These are phyloP conservation scores for Rhipidura dahli DNA, from an alignment of 2,113 vertebrate genomes.

Conservation along the genomic window DNA sequence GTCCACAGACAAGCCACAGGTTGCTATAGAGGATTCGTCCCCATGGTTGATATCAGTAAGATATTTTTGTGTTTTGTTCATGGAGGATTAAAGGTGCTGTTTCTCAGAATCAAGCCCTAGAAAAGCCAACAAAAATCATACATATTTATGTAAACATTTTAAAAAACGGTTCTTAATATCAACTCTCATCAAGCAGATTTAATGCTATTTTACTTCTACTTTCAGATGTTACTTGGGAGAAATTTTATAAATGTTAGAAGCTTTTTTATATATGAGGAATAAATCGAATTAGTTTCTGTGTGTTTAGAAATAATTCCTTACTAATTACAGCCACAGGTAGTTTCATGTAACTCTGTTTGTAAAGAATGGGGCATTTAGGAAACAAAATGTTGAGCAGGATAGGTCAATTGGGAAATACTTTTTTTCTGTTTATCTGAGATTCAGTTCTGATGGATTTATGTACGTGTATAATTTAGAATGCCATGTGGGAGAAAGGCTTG, in stretches of 20 bases:
- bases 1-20: conserved; percentile 76
- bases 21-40: conserved; percentile 66
- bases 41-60: conserved; percentile 39
- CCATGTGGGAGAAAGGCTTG: not conserved
- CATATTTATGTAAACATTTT: not conserved
- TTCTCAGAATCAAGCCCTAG: conserved; percentile 24
- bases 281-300: not conserved
- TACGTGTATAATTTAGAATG: not conserved
- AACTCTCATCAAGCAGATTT: not conserved
- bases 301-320: not conserved
- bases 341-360: not conserved
- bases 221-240: not conserved
- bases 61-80: not conserved
- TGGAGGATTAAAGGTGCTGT: conserved; percentile 41
- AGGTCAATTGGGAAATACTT: not conserved
- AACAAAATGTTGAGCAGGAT: not conserved
- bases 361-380: not conserved
- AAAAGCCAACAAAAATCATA: not conserved
- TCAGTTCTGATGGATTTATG: not conserved
- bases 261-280: not conserved
- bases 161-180: not conserved
- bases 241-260: not conserved
- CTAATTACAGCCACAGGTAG: not conserved
- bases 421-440: not conserved
- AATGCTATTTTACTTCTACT: not conserved